phyloP scores from a whole-genome alignment of 1,140 invertebrate genomes.

The Megalonaias nervosa region DNA sequence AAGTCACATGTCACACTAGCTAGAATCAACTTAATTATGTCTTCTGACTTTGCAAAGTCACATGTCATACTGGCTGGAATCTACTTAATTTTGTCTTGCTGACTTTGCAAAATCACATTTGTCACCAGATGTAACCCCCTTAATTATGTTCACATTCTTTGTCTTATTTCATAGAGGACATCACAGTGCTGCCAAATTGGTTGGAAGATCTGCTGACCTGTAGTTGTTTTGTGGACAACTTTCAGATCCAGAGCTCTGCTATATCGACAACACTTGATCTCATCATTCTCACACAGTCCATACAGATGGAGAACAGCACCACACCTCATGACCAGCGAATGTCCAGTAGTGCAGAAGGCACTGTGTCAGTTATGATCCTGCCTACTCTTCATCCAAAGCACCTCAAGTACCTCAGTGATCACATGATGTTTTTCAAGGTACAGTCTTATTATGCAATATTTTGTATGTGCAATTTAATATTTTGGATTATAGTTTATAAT shows the following conservation, averaged over 20 bases:
- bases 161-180: constrained; percentile 43
- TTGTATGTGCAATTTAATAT: constrained; percentile 1
- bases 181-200: constrained; percentile 80
- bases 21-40: no score
- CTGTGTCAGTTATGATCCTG: constrained; percentile 79
- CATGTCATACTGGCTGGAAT: no score
- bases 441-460: constrained; percentile 24
- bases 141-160: not conserved
- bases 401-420: constrained; percentile 77
- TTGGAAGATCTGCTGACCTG: constrained; percentile 81
- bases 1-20: no score
- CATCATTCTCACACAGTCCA: constrained; percentile 75
- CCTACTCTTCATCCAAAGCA: constrained; percentile 80
- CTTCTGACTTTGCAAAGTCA: no score
- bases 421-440: constrained; percentile 80
- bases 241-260: constrained; percentile 79
- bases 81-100: no score
- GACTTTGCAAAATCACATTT: no score
- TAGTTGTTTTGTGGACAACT: constrained; percentile 78
- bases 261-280: constrained; percentile 84
- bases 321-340: constrained; percentile 12
- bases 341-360: constrained; percentile 68
- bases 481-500: not conserved
- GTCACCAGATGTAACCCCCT: not conserved
- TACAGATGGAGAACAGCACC: constrained; percentile 41